Evolutionary conservation across 2,888 invertebrate genomes (phyloP), one percentile per base, ranked within the genome.

Genomic region (Callyntrura sp.): DNA sequence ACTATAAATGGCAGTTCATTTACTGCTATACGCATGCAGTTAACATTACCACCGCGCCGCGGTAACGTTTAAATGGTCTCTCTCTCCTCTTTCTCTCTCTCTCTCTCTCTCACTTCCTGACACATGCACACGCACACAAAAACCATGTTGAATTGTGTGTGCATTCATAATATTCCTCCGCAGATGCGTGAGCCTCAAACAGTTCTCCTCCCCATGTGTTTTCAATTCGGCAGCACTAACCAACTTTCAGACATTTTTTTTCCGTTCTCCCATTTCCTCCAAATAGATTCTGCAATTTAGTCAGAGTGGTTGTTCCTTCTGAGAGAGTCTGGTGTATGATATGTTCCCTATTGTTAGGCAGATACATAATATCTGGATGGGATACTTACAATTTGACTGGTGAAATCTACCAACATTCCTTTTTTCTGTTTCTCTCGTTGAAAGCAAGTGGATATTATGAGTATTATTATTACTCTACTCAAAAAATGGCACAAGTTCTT

Each of bases 151-250:
- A n/a, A n/a, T 28, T 51, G 20, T 76, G 48, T n/a, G 17, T 81
- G 81, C 60, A 60, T 60, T 60, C 20, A 95, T 96, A 94, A 97
- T 98, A 94, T 98, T 98, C 14, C 57, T 17, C 57, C n/a, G 35
- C 35, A 35, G 35, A 35, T 35, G 35, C 35, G 35, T 35, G 6
- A 35, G 35, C 35, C 6, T 4, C 1, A 55, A 57, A 6, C n/a
- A 35, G 17, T 3, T 35, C 82, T 35, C 60, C 82, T 35, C 60
- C 62, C 62, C 82, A 48, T 83, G 83, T 51, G 68, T 48, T 60
- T 65, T 8, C 28, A 57, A 14, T 78, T 12, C 12, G 12, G n/a
- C 12, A 51, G 35, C 8, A 14, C 20, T 28, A 35, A 35, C 35
- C 2, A 57, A 57, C 23, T 23, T 57, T 17, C 25, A 78, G 78